phyloP scores from a whole-genome alignment of 2,888 invertebrate genomes.

The Meloe dianella region DNA sequence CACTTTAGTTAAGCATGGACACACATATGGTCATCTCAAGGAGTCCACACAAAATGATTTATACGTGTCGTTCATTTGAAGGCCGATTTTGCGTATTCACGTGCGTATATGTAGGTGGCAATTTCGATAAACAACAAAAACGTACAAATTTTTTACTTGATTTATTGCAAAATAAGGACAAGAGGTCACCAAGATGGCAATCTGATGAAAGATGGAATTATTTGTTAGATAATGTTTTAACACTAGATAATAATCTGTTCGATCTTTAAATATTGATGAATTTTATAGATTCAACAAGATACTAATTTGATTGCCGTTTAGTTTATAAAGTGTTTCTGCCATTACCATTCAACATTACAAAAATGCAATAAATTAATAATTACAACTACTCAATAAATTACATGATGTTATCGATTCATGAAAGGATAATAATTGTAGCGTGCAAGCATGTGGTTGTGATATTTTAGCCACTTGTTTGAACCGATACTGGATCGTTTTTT shows the following conservation, averaged over 20 bases:
- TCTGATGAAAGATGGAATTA: neutral
- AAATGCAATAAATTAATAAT: conserved; percentile 45
- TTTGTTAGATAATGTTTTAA: no score
- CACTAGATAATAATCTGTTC: no score
- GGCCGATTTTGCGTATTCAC: neutral
- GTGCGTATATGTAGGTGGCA: neutral
- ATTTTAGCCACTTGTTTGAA: conserved; percentile 39
- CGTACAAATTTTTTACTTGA: no score
- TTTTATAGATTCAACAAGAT: neutral
- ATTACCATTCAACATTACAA: conserved; percentile 32
- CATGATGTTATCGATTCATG: conserved; percentile 52
- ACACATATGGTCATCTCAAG: conserved; percentile 42
- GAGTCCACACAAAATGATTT: conserved; percentile 20
- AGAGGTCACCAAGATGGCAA: neutral
- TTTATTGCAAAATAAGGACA: neutral
- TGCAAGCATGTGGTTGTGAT: conserved; percentile 40
- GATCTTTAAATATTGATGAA: neutral
- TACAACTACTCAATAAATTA: conserved; percentile 51
- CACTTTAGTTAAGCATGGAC: conserved; percentile 39
- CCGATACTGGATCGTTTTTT: neutral
- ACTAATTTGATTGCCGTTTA: neutral
- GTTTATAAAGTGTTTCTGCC: neutral
- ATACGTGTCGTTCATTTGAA: neutral
- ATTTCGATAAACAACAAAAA: neutral
- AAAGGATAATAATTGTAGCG: conserved; percentile 54